Evolutionary conservation across 2,888 invertebrate species (phyloP), one percentile per base, ranked within the genome.

Genomic region (Drosophila pseudotakahashii): DNA sequence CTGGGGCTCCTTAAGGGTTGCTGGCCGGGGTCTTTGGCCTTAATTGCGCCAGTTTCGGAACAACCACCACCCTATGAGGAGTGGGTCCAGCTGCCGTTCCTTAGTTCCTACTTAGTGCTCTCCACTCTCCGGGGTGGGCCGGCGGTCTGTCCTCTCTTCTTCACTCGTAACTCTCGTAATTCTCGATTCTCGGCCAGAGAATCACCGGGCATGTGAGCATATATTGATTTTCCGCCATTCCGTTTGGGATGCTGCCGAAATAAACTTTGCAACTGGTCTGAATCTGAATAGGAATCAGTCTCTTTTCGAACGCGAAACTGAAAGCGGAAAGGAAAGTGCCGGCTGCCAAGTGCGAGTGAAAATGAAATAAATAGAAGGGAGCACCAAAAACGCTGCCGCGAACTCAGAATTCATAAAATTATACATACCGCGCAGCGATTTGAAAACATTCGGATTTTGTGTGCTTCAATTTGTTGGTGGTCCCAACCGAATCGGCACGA

Each of bases 191-290:
- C 23, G 51, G 37, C 16, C 53, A 41, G 41, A 39, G 59, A 30
- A 30, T 30, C 36, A 45, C 68, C 51, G 55, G 34, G 47, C 34
- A 45, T 39, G 39, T 47, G 61, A 51, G 61, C 54, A 53, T 14
- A 51, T 84, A 82, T 82, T 74, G 82, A 82, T 82, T 82, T 82
- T 84, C 69, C 66, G 68, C 50, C 57, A 60, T 62, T 77, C 50
- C 57, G 62, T 62, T 77, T 73, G 73, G 83, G 86, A 80, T 85
- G 85, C 85, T 83, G 85, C 63, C 62, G 76, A 78, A 80, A 76
- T 77, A 81, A 64, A 75, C 70, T 82, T 81, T 79, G 70, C 77
- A 68, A 76, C 78, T 66, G 72, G 72, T 74, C 64, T 60, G 55
- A 66, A 53, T 23, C 23, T 26, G 23, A 44, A 30, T 30, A n/a